Evolutionary conservation across 2,888 invertebrate genomes (phyloP), one percentile per base, ranked within the genome.

Genomic region (Cyaniris semiargus): DNA sequence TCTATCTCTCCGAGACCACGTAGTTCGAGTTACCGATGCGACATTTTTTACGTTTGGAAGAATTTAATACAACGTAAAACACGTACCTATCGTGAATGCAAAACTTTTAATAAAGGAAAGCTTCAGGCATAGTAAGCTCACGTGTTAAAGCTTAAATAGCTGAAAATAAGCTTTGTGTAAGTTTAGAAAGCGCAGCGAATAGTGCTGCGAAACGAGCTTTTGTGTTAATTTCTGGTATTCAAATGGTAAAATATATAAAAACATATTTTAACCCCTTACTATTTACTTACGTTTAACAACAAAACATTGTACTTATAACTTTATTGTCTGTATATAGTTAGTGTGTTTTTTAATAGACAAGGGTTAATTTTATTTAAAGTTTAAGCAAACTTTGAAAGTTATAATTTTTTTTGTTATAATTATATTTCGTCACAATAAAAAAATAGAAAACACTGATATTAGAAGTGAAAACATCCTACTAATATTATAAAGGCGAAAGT

Each of bases 141-240:
- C 66, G 66, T 27, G 27, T 27, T 15, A 31, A 18, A 66, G 27
- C 18, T 27, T 66, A 66, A 66, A 27, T 27, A 27, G 13, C 23
- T 66, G 66, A 27, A 27, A 66, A 66, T 66, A 66, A 27, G 27
- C 66, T 66, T 66, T 66, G 27, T 66, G 23, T 66, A 66, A 27
- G 27, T 27, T 66, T 27, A 21, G 27, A 66, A 66, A 66, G 27
- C 27, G 18, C 13, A 27, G 27, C 18, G 23, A 60, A 27, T 27
- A 27, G 13, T 13, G 27, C 13, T 60, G 27, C 27, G 21, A 60
- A 10, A 27, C 5, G 13, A 60, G 60, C 60, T 27, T 23, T 60
- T 60, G 23, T 60, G 13, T 27, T 58, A 58, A 58, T 53, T 18
- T 53, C 5, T 53, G 48, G 48, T 18, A 53, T 53, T 53, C 48